Evolutionary conservation across 2,888 invertebrate species (phyloP).

Genomic region (Drepanosiphum platanoidis): DNA sequence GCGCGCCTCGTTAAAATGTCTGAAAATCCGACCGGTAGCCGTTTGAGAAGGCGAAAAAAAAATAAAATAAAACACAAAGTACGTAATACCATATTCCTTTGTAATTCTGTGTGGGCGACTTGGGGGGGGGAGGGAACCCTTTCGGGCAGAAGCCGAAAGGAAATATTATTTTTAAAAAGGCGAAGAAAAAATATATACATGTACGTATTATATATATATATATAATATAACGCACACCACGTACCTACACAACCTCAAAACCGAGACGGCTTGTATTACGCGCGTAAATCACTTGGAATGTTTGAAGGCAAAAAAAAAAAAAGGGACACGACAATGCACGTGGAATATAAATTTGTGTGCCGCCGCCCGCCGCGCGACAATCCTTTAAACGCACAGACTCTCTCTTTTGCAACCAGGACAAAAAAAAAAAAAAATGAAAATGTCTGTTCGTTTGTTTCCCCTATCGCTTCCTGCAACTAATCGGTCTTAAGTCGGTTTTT

Average conservation of each 20-base stretch:
- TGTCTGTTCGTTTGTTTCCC: conserved; percentile 42
- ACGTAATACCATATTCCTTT: conserved; percentile 23
- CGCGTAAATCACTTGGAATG: conserved; percentile 60
- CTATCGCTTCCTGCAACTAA: conserved; percentile 48
- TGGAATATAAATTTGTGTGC: conserved; percentile 59
- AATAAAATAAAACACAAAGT: conserved; percentile 32
- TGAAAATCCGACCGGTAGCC: conserved; percentile 34
- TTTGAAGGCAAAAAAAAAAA: conserved; percentile 23
- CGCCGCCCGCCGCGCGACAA: conserved; percentile 61
- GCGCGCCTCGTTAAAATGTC: conserved; percentile 50
- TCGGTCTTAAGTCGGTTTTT: conserved; percentile 53
- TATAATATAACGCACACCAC: neutral
- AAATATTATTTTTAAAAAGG: conserved; percentile 61
- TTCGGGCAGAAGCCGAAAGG: conserved; percentile 57
- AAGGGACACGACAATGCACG: conserved; percentile 58
- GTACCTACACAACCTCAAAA: conserved; percentile 55
- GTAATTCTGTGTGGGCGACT: conserved; percentile 42
- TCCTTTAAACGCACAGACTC: conserved; percentile 53
- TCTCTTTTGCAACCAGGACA: conserved; percentile 1
- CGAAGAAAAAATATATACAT: conserved; percentile 26
- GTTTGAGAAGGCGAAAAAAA: conserved; percentile 22
- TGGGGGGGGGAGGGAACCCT: conserved; percentile 44
- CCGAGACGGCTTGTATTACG: conserved; percentile 53
- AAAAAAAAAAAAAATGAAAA: conserved; percentile 1
- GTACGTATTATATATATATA: neutral